Evolutionary conservation across 92 coral and sea anemone genomes (phyloP).

Genomic region (Phenganax subtilis): DNA sequence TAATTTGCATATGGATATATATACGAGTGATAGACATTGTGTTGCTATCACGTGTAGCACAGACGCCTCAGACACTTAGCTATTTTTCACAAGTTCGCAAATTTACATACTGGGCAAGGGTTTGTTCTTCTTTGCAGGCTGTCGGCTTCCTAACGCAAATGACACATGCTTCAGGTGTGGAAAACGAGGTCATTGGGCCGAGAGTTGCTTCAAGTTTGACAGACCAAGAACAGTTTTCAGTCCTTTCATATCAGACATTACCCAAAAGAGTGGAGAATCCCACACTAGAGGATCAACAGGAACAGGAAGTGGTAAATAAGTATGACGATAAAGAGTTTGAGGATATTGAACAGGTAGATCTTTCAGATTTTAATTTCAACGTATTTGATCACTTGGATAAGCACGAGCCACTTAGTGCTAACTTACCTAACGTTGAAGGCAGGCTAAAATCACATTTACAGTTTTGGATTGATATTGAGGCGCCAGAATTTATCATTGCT

Average conservation of each 20-base stretch:
- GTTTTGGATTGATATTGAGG: slow-evolving; percentile 38
- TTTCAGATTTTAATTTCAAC: background rate
- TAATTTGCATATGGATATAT: background rate
- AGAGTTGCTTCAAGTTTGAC: slow-evolving; percentile 27
- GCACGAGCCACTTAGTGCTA: background rate
- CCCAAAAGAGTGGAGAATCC: background rate
- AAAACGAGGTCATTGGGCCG: slow-evolving; percentile 48
- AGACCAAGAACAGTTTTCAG: slow-evolving; percentile 5
- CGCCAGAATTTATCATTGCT: slow-evolving; percentile 36
- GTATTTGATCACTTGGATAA: background rate
- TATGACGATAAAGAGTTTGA: background rate
- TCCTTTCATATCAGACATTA: no score
- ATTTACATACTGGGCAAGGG: background rate
- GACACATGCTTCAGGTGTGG: slow-evolving; percentile 50
- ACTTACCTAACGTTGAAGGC: slow-evolving; percentile 33
- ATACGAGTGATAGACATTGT: background rate
- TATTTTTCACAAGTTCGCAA: background rate
- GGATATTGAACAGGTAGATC: slow-evolving; percentile 11
- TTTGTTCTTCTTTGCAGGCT: slow-evolving; percentile 42
- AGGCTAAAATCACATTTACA: slow-evolving; percentile 43
- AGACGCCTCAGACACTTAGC: background rate
- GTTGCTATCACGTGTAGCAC: background rate
- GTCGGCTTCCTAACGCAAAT: slow-evolving; percentile 42
- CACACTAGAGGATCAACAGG: background rate
- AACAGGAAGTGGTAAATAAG: background rate